phyloP scores from a whole-genome alignment of 2,113 vertebrate genomes.

The Motacilla alba region DNA sequence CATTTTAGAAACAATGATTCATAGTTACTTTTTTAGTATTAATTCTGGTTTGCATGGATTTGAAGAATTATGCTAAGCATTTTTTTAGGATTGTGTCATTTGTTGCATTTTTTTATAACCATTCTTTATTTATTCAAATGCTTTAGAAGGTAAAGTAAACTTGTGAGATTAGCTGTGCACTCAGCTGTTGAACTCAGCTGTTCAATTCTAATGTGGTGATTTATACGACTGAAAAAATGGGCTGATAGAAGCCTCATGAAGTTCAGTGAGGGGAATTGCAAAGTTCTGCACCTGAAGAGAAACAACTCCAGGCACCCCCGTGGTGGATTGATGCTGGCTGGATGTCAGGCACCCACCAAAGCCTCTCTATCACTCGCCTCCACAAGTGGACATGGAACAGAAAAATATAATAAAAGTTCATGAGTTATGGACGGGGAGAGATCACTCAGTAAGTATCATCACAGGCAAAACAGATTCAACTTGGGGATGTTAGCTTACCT shows the following conservation, averaged over 20 bases:
- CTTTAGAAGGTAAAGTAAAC: neutral
- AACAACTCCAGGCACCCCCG: neutral
- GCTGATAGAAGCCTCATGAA: neutral
- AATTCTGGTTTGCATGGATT: neutral
- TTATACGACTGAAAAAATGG: neutral
- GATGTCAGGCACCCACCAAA: neutral
- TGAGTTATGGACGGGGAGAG: neutral
- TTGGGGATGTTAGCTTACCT: neutral
- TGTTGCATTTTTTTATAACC: neutral
- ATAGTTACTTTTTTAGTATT: neutral
- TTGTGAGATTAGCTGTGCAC: neutral
- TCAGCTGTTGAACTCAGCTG: neutral
- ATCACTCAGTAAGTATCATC: neutral
- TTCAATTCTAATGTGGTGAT: neutral
- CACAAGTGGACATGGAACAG: neutral
- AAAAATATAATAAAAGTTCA: neutral
- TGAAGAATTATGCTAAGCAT: neutral
- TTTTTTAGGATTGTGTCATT: neutral
- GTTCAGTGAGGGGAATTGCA: neutral
- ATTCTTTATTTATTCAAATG: neutral
- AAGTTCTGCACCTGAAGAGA: neutral
- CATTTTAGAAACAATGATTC: neutral
- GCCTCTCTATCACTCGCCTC: neutral
- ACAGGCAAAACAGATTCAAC: neutral
- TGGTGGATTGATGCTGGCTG: neutral